Base-by-base conservation (phyloP, 2,888 invertebrate genomes). In the Pilophorus perplexus region DNA sequence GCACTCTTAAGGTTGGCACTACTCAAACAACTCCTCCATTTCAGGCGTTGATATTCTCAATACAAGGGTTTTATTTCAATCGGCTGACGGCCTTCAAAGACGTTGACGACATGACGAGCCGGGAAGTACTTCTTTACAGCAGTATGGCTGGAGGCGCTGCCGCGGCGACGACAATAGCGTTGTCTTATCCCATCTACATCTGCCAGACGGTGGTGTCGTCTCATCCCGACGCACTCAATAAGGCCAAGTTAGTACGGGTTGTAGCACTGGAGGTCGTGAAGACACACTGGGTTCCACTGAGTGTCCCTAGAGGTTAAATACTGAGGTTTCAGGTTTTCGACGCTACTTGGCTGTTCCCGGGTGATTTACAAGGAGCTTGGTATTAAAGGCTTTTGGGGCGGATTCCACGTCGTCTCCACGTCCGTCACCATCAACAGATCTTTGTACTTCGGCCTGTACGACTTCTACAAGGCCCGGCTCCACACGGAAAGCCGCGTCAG, bases 151-250 rank as follows among this genome's bases (percentile, higher is more conserved):
- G 59, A 2, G 44, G 42, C 1, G 22, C 38, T n/a, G 33, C 59
- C 12, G 59, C 59, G 3, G 59, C 42, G 3, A 40, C 44, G 10
- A 42, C 42, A 23, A 40, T 59, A 12, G 12, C n/a, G 18, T 22
- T 38, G 18, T 37, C 40, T 5, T 59, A 59, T 27, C 59, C 59
- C 8, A 42, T 59, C 1, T 44, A 59, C 20, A 14, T 42, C 22
- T 59, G 59, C 16, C 59, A 59, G 16, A 59, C 40, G n/a, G 28
- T 59, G 16, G 38, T 59, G 10, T 59, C 59, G 8, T 59, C 59
- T 14, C 59, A 59, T 14, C n/a, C 38, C 8, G 59, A 27, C 22
- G 23, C 59, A 2, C 22, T 59, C 23, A 25, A 3, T 16, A 42
- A 40, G 22, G 59, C 59, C 5, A 59, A 59, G 59, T 44, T n/a